These are phyloP conservation scores for Drosophila neoperkinsi DNA, from an alignment of 2,888 invertebrate genomes.

Conservation along the genomic window DNA sequence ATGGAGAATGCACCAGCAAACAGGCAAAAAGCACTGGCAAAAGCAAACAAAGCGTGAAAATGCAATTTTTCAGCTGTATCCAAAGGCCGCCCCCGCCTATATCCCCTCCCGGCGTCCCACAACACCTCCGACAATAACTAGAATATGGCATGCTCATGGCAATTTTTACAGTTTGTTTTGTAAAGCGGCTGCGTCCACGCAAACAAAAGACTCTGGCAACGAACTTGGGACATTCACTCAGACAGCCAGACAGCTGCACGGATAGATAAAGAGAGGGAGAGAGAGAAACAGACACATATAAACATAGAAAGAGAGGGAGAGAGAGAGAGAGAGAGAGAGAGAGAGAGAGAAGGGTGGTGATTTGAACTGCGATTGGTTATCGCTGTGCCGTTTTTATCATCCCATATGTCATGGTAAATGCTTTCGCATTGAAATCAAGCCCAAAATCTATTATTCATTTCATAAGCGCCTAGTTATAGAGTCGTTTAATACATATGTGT, in stretches of 20 bases:
- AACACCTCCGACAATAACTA: conserved; percentile 25
- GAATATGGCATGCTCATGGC: conserved; percentile 67
- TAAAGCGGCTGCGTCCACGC: conserved; percentile 58
- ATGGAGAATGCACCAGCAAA: conserved; percentile 19
- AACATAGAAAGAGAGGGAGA: neutral
- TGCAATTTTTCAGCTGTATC: conserved; percentile 69
- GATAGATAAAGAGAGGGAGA: conserved; percentile 16
- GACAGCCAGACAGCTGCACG: conserved; percentile 5
- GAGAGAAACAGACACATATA: conserved; percentile 3
- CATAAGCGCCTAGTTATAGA: neutral
- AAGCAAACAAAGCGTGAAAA: conserved; percentile 82
- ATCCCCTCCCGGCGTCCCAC: neutral
- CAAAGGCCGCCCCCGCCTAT: neutral
- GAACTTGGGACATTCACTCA: conserved; percentile 64
- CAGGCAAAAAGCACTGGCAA: neutral
- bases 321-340: neutral
- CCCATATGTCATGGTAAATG: neutral
- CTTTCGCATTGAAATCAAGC: neutral
- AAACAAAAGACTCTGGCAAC: conserved; percentile 81
- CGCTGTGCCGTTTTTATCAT: neutral
- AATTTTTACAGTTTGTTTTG: conserved; percentile 80
- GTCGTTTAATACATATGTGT: neutral
- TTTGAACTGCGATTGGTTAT: conserved; percentile 37
- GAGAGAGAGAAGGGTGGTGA: neutral
- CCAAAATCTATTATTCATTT: neutral